Base-by-base conservation (phyloP, 2,888 invertebrate species). In the Erebia epiphron region DNA sequence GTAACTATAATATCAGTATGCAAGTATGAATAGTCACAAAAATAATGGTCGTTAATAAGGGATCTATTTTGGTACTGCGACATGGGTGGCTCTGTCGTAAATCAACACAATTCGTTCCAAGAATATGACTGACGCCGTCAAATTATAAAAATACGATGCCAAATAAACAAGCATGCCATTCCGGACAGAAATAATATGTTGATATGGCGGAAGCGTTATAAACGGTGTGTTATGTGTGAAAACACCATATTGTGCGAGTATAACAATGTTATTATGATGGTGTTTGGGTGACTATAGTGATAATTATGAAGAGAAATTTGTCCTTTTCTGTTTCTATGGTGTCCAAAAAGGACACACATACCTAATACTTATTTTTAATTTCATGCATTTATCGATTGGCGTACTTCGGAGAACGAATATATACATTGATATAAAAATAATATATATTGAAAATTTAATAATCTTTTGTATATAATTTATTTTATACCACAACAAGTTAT, bases 41-140 rank as follows among this genome's bases (percentile, higher is more conserved):
- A 56, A 35, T 16, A 49, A 67, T 61, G 62, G 35, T 35, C 35
- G 35, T 50, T 70, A 57, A 67, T 57, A 49, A 49, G 56, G 14
- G 35, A 69, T 65, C 90, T 91, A 90, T 90, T 89, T 86, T 79
- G 74, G 84, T 76, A 78, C 75, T 73, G 78, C 90, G 79, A 85
- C 86, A 85, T 90, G 91, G 91, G 90, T 91, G 90, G 91, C 84
- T 79, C 79, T 79, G 70, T 77, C 76, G 77, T 79, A 82, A 82
- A 90, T 78, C 76, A 78, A 84, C 83, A 86, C 86, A 88, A 90
- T 90, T 88, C 88, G 88, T 88, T 90, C 89, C 86, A 81, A 84
- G 88, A 88, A 86, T 83, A 83, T 82, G 82, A 83, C 81, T 79
- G 83, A 79, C 79, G 77, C 78, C 82, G 80, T 83, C 82, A 83